Evolutionary conservation across 2,888 invertebrate genomes (phyloP), one percentile per base, ranked within the genome.

Genomic region (Carabus problematicus): DNA sequence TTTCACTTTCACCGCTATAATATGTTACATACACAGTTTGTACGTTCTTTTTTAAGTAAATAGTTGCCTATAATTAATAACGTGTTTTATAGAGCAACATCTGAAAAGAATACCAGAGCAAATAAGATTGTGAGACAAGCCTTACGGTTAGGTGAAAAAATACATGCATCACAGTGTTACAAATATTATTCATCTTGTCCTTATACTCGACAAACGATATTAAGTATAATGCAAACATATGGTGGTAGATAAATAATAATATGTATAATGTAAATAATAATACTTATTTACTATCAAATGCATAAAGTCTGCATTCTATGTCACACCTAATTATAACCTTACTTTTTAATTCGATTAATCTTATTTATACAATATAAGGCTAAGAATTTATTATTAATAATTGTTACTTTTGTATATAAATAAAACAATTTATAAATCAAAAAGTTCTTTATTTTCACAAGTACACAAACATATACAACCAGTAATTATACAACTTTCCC

Each of bases 171-270:
- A 19, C 72, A 76, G 40, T 81, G 81, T 64, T 75, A 75, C 75
- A 78, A 78, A 72, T 71, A 76, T 16, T 81, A 81, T 72, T 76
- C 76, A 70, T 75, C 75, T 40, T 81, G 81, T 64, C 81, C 81
- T 4, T 81, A 78, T 70, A 75, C 77, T 6, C 79, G 76, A 67
- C 74, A 76, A 71, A 78, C 77, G 68, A 81, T 81, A 80, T 75
- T 76, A 70, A 72, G 74, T 6, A 68, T 81, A 52, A 70, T 81
- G 29, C 74, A 73, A 71, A 60, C 77, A 11, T 77, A 79, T 71
- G 77, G 78, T 47, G 73, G 72, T 40, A 72, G 64, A 4, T 71
- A 41, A 8, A 7, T 67, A 59, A 67, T 47, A 54, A 56, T 56
- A 3, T 18, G 12, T 45, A 6, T 45, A 3, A 3, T 45, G 12